Evolutionary conservation across 2,113 vertebrate genomes (phyloP), one percentile per base, ranked within the genome.

Genomic region (Brachionichthys hirsutus): DNA sequence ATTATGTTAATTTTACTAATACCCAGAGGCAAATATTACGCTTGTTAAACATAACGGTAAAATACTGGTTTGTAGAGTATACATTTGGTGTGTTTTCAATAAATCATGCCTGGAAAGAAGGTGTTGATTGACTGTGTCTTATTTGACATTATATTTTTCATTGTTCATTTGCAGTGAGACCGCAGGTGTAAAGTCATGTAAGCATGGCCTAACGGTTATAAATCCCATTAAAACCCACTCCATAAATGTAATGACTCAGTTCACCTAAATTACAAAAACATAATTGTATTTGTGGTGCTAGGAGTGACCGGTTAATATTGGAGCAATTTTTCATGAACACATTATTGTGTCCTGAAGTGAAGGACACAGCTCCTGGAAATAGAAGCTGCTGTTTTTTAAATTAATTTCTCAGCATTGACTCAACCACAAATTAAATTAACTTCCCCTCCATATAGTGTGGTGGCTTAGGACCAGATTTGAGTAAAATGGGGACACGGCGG

Each of bases 61-160:
- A 92, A 91, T 89, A 90, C 92, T 93, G 94, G 93, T 95, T 92
- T 97, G 92, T 94, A 95, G 93, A 93, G 88, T 93, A 93, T 94
- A 90, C 87, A 90, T 94, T 95, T 94, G 94, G 91, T 95, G 93
- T 95, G 93, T 97, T 95, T 97, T 94, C 92, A 95, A 97, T 97
- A 97, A 95, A 97, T 87, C 90, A 94, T 95, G 92, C 93, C 94
- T 95, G 93, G 89, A 94, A 89, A 85, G 54, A 77, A 73, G 2
- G 0, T 45, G 40, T 24, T 49, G 9, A 35, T 48, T 8, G 57
- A 0, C 40, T 73, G 24, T 16, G 59, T 76, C 40, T 73, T 72
- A 17, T 77, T 70, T 65, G 17, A 6, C 19, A 1, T 54, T 30
- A 30, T 30, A 30, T 30, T 30, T 30, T n/a, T n/a, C n/a, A n/a